Percentiles rank a stretch among this genome's conserved stretches.
Evolutionary conservation across 2,113 vertebrate genomes (phyloP).

Genomic region (Aix galericulata): DNA sequence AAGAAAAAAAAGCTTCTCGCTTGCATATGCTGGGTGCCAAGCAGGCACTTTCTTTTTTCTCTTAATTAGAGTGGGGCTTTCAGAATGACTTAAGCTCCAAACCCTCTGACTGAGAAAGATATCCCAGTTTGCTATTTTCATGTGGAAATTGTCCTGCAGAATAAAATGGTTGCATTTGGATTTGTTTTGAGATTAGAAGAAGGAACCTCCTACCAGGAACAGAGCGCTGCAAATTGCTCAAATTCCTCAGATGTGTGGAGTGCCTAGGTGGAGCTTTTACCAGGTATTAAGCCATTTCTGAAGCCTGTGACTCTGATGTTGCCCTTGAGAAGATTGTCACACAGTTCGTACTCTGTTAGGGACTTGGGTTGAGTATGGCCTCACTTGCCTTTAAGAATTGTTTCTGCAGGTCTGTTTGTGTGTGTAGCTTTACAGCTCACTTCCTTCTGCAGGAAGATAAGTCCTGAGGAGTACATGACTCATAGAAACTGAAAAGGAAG

Average conservation of each 20-base stretch:
- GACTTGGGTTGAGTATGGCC: not conserved
- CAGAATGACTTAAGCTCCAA: not conserved
- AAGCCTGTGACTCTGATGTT: not conserved
- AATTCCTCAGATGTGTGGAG: not conserved
- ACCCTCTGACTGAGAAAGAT: not conserved
- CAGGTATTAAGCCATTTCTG: not conserved
- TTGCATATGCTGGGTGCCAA: not conserved
- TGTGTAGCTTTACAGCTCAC: not conserved
- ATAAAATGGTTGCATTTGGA: not conserved
- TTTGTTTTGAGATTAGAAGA: constrained; percentile 5
- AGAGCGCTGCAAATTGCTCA: constrained; percentile 23
- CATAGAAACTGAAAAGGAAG: not conserved
- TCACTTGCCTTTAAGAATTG: not conserved
- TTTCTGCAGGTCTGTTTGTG: not conserved
- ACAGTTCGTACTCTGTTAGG: not conserved
- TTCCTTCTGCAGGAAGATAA: not conserved
- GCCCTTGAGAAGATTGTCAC: not conserved
- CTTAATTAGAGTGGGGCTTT: not conserved
- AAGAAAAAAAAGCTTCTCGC: not conserved
- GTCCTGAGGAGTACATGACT: not conserved
- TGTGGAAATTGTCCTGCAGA: not conserved
- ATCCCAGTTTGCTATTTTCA: not conserved
- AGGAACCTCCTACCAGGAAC: constrained; percentile 15
- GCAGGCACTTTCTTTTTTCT: not conserved
- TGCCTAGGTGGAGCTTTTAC: constrained; percentile 22